Evolutionary conservation across 2,113 vertebrate genomes (phyloP).

Genomic region (Gallinago undulata): DNA sequence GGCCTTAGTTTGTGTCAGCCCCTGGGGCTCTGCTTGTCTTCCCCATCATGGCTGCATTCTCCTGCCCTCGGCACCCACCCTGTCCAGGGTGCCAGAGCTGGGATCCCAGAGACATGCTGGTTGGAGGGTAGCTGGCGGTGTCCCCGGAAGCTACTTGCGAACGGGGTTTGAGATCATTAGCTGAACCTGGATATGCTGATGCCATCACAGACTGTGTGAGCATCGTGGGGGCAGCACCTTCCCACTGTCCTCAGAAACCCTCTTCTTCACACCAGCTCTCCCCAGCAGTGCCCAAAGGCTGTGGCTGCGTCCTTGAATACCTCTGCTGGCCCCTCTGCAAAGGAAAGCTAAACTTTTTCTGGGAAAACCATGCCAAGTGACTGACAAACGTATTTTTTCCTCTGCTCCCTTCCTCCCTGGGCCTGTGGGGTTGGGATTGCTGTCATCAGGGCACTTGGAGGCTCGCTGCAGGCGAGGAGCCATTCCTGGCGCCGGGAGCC

Average conservation of each 20-base stretch:
- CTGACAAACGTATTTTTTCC: neutral
- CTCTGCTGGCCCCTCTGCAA: neutral
- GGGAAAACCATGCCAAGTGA: neutral
- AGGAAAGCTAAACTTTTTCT: neutral
- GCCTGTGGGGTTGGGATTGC: neutral
- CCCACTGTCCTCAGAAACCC: neutral
- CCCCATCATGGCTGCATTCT: fast-evolving
- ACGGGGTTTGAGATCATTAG: neutral
- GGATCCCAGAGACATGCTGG: fast-evolving
- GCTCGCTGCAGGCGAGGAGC: neutral
- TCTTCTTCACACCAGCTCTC: neutral
- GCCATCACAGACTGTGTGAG: fast-evolving
- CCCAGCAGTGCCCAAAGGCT: neutral
- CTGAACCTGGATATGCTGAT: fast-evolving
- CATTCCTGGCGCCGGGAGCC: neutral
- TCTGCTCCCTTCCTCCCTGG: neutral
- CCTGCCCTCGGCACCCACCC: neutral
- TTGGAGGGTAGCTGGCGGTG: fast-evolving
- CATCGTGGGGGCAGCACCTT: neutral
- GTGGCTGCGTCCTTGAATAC: fast-evolving
- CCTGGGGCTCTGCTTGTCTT: neutral
- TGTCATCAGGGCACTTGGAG: neutral
- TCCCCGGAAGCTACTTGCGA: neutral
- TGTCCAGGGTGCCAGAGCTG: neutral
- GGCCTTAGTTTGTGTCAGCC: neutral